Conservation (phyloP, 23 tunicate species). For the Botrylloides violaceus region DNA sequence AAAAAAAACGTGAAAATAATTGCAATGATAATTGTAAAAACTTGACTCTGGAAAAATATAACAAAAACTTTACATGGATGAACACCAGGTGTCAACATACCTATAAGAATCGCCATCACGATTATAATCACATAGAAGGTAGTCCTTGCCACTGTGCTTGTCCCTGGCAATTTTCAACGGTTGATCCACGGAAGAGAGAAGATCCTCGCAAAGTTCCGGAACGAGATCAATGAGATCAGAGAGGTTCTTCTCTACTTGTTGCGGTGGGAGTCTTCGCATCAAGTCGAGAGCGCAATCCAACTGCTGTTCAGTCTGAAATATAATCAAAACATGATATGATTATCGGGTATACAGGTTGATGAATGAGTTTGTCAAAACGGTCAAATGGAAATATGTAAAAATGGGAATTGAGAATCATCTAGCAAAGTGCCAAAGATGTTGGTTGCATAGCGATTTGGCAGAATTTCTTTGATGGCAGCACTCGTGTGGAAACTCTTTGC, state of each 20-base stretch:
- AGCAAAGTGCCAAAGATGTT: too few relatives aligned
- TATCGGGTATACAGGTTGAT: too few relatives aligned
- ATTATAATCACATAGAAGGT: conserved; percentile 89
- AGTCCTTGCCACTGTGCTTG: conserved; percentile 84
- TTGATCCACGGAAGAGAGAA: conserved; percentile 89
- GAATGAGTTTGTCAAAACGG: too few relatives aligned
- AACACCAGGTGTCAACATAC: conserved; percentile 17
- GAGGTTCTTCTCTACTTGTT: conserved; percentile 87
- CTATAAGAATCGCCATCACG: conserved; percentile 98
- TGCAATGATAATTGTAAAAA: not conserved
- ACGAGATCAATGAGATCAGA: conserved; percentile 91
- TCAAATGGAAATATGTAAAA: too few relatives aligned
- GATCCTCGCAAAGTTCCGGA: conserved; percentile 96
- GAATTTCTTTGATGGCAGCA: too few relatives aligned
- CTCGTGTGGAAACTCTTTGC: too few relatives aligned
- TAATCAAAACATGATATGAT: not conserved
- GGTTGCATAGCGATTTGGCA: too few relatives aligned
- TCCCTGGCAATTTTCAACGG: conserved; percentile 72
- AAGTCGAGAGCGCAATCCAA: conserved; percentile 92
- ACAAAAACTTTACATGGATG: too few relatives aligned
- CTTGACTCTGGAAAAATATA: too few relatives aligned
- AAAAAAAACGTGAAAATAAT: not conserved
- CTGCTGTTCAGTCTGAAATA: conserved; percentile 47
- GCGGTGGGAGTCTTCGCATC: conserved; percentile 97
- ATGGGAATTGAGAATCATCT: too few relatives aligned